Percentiles rank a stretch among this genome's conserved stretches.
Conservation (phyloP, 2,797 vertebrate species). For the Microhierax caerulescens region DNA sequence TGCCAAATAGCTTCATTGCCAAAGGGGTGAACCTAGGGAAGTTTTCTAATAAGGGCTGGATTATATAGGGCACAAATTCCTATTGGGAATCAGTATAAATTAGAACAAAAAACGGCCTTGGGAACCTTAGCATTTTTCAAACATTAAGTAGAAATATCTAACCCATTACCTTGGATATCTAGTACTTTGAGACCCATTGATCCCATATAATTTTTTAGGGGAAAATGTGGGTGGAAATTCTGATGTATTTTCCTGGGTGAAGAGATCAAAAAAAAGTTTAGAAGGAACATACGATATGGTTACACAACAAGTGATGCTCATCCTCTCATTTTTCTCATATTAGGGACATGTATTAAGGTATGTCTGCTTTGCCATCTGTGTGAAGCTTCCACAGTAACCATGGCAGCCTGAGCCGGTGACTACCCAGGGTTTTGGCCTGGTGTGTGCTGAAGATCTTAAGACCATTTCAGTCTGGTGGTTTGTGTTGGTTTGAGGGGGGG, state of each 20-base stretch:
- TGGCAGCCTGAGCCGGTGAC: not conserved
- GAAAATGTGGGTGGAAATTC: not conserved
- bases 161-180: not conserved
- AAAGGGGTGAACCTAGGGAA: not conserved
- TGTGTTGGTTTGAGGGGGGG: not conserved
- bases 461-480: not conserved
- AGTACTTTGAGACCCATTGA: not conserved
- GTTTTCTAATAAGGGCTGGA: not conserved
- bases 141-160: not conserved
- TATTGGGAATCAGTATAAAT: not conserved
- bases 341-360: accelerated
- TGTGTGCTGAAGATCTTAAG: not conserved
- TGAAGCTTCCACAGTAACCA: not conserved
- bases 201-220: not conserved
- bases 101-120: not conserved
- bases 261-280: not conserved
- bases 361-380: not conserved
- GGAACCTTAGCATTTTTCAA: not conserved
- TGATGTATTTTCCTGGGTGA: not conserved
- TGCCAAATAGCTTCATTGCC: not conserved
- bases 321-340: not conserved
- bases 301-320: not conserved
- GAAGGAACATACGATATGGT: not conserved
- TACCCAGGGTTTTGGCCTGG: not conserved
- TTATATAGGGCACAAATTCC: not conserved